These are phyloP conservation scores for Parazoanthus atlanticus DNA, from an alignment of 92 coral and sea anemone species.

Conservation along the genomic window DNA sequence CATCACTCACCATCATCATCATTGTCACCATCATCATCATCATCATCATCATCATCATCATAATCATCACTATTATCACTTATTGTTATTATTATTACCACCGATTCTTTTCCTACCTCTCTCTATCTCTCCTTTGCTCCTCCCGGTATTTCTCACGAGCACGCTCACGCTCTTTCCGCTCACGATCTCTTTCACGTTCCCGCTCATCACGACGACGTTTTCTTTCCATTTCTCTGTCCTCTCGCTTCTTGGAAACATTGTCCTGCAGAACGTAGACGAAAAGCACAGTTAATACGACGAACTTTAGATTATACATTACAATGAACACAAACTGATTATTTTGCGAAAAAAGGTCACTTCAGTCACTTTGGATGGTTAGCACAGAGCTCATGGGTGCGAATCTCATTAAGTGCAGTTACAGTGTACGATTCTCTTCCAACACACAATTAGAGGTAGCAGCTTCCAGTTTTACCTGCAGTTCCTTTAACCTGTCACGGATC, in stretches of 20 bases:
- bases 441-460: not conserved
- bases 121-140: constrained; percentile 48
- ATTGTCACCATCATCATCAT: too few species aligned
- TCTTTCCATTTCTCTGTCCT: constrained; percentile 87
- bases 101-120: constrained; percentile 26
- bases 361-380: not conserved
- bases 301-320: not conserved
- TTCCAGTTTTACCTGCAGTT: constrained; percentile 69
- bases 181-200: constrained; percentile 83
- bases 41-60: too few species aligned
- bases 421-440: too few species aligned
- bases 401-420: too few species aligned
- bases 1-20: too few species aligned
- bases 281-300: not conserved
- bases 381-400: not conserved
- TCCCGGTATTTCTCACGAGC: constrained; percentile 66
- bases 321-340: too few species aligned
- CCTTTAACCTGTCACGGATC: constrained; percentile 88
- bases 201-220: constrained; percentile 89
- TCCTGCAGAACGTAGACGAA: constrained; percentile 52
- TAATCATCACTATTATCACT: too few species aligned
- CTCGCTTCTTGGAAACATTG: constrained; percentile 83
- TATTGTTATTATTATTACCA: too few species aligned
- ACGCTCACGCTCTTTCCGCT: constrained; percentile 73
- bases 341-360: not conserved